Percentiles rank a stretch among this genome's conserved stretches.
These are phyloP conservation scores for Archaeoteleia sp. DNA, from an alignment of 2,888 invertebrate genomes.

Conservation along the genomic window DNA sequence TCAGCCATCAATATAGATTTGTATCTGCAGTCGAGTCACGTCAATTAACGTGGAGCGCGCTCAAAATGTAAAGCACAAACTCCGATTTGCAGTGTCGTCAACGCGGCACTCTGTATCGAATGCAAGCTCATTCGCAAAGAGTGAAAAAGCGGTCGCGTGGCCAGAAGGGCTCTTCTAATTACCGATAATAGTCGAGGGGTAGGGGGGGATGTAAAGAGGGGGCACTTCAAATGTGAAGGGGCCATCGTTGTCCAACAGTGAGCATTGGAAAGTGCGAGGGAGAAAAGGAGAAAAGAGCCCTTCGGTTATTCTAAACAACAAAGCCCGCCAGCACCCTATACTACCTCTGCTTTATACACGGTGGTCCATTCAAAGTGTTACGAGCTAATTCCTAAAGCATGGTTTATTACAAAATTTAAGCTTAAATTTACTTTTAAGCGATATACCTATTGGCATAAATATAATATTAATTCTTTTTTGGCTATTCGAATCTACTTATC, in stretches of 20 bases:
- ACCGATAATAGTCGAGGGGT: conserved; percentile 57
- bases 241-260: conserved; percentile 38
- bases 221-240: conserved; percentile 37
- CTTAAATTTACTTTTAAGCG: neutral
- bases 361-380: conserved; percentile 54
- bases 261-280: conserved; percentile 45
- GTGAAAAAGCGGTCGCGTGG: conserved; percentile 70
- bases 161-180: conserved; percentile 72
- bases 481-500: no score
- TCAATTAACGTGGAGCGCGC: conserved; percentile 39
- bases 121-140: conserved; percentile 49
- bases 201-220: conserved; percentile 31
- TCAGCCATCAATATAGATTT: conserved; percentile 44
- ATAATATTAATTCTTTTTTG: no score
- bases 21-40: conserved; percentile 23
- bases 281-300: conserved; percentile 58
- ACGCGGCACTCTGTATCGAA: conserved; percentile 20
- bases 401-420: conserved; percentile 38
- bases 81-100: conserved; percentile 32
- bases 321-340: conserved; percentile 69
- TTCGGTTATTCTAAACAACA: conserved; percentile 73
- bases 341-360: conserved; percentile 55
- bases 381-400: conserved; percentile 47
- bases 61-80: conserved; percentile 28
- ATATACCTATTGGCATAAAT: no score